Base-by-base conservation (phyloP, 2,888 invertebrate genomes). In the Rhagonycha fulva region DNA sequence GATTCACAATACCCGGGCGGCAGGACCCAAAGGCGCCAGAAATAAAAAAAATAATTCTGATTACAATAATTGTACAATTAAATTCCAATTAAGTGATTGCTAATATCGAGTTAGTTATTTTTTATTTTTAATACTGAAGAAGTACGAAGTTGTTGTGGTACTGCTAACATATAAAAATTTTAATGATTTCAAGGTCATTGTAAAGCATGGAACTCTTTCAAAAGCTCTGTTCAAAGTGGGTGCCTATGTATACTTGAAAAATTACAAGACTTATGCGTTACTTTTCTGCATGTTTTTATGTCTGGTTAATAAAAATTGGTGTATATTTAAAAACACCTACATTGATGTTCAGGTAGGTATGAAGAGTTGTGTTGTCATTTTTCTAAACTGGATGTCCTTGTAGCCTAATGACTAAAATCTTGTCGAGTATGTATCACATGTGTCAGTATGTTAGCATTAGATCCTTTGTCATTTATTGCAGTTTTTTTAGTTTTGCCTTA, bases 341-440 rank as follows among this genome's bases (percentile, higher is more conserved):
- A 72, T 47, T 47, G 47, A 47, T 47, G 47, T 47, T 69, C 62
- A 61, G 71, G 71, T 71, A 72, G 71, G 71, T 68, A 75, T 69
- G 75, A 71, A 67, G 71, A 75, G 67, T 71, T 67, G 66, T 67
- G 75, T 75, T 63, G 71, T 72, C 63, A 72, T 75, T 75, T 75
- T 75, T 75, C 71, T 71, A 68, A 72, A 75, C 72, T 69, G 26
- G 75, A 68, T 72, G 75, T 75, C 75, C 75, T 75, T 75, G 75
- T 66, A 30, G 14, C n/a, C 68, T 75, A 75, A 71, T 75, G 75
- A 72, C 72, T 75, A 71, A 75, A 75, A 72, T 72, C 63, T 23
- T 66, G 24, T 24, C 63, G 24, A 24, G 23, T 66, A 26, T 24
- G 63, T 66, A 47, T 47, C 47, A 47, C 47, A 47, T 47, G n/a